A percentile compares a stretch with the other conserved stretches of the same genome.
These are phyloP conservation scores for Cyanocitta stelleri DNA, from an alignment of 2,113 vertebrate species.

Conservation along the genomic window DNA sequence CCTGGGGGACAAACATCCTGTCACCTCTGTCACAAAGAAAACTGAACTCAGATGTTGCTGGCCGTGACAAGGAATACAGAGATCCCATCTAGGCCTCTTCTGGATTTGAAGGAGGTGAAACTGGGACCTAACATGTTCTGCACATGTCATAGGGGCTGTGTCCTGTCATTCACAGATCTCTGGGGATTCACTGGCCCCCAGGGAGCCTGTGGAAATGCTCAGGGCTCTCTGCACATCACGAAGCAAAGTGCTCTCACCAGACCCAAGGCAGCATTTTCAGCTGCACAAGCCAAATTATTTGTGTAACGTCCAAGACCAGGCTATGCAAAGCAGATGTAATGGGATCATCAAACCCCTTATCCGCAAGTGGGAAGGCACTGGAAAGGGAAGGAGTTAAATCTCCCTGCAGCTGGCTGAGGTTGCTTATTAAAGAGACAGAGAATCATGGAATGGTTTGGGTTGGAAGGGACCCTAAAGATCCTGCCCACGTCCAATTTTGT, in stretches of 20 bases:
- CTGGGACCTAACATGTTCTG: not conserved
- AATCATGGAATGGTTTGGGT: not conserved
- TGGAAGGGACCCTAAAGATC: not conserved
- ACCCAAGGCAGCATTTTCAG: not conserved
- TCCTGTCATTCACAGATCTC: not conserved
- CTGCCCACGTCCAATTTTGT: not conserved
- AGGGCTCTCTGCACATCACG: not conserved
- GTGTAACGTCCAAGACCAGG: not conserved
- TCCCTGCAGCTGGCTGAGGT: not conserved
- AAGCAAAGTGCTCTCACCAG: not conserved
- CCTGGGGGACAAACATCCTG: not conserved
- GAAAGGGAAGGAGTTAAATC: not conserved
- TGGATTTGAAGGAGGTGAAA: not conserved
- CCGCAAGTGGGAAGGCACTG: not conserved
- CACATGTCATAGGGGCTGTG: not conserved
- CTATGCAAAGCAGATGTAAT: not conserved
- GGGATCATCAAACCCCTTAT: not conserved
- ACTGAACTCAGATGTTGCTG: not conserved
- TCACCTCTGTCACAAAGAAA: not conserved
- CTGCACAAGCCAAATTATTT: not conserved
- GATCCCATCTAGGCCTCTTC: not conserved
- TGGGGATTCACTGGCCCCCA: not conserved
- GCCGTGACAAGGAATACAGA: not conserved
- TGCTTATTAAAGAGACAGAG: not conserved
- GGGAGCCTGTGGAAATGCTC: not conserved